Evolutionary conservation across 2,888 invertebrate genomes (phyloP).

Genomic region (Pristionchus maxplancki): DNA sequence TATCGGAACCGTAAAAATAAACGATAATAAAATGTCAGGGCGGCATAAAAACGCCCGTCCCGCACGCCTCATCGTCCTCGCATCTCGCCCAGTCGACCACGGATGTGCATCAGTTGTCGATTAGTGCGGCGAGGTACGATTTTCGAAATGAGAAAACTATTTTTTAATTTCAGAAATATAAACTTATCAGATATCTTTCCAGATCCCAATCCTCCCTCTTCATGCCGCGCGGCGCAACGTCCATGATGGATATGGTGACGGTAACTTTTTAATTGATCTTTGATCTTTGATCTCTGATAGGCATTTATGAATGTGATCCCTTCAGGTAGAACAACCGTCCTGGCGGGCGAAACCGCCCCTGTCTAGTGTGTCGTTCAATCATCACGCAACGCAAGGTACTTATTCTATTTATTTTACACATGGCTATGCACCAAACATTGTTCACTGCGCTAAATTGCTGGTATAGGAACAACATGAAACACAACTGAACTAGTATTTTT

Average conservation of each 20-base stretch:
- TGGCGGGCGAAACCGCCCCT: constrained; percentile 14
- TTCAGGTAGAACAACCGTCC: neutral
- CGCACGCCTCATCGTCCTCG: constrained; percentile 29
- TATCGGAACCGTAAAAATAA: too few species aligned
- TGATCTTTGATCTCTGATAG: too few species aligned
- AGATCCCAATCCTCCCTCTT: neutral
- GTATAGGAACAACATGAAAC: neutral
- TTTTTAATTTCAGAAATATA: neutral
- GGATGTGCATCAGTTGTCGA: neutral
- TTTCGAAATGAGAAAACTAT: neutral
- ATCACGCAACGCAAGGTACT: neutral
- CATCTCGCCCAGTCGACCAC: constrained; percentile 50
- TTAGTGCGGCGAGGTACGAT: neutral
- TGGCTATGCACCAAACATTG: neutral
- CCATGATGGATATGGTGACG: constrained; percentile 36
- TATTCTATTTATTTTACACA: neutral
- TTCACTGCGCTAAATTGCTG: neutral
- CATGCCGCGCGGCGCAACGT: neutral
- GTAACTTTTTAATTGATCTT: neutral
- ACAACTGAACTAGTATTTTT: neutral
- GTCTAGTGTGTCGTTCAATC: constrained; percentile 42
- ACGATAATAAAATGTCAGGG: too few species aligned
- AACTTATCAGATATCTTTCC: neutral
- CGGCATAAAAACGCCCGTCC: constrained; percentile 39
- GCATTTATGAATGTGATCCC: neutral